Base-by-base conservation (phyloP, 1,140 invertebrate species). In the Drosophila lacertosa region DNA sequence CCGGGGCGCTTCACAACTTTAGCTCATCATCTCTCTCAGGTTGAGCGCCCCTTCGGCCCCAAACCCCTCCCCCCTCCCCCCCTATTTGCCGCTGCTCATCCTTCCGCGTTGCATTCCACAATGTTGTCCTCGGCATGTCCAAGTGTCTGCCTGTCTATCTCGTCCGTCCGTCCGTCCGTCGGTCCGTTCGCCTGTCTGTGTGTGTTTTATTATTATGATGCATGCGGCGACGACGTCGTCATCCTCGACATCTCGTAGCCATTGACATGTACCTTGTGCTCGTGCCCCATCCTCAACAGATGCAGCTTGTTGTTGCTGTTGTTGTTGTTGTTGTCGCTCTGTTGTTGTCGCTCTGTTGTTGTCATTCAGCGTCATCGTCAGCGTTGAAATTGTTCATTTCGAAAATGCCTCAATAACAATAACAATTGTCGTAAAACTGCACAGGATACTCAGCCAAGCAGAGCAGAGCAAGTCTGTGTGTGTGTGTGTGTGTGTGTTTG, bases 381-480 rank as follows among this genome's bases (percentile, higher is more conserved):
- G 74, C 65, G 83, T 63, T 71, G 72, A 78, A 88, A 88, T 84
- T 88, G 83, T 89, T 89, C 83, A 89, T 89, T 88, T 88, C 84
- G 83, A 84, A 89, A 89, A 88, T 88, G 83, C 84, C 83, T 89
- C 83, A 88, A 88, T 88, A 88, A 88, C 83, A 89, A 88, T 88
- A 88, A 88, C 83, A 88, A 88, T 88, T 88, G 83, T 83, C 83
- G 79, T 88, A 88, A 88, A 88, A 88, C 82, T 89, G 79, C 83
- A 74, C 75, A 88, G 82, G 82, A 88, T 82, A 78, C 55, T 60
- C 65, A 39, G 53, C 44, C 66, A 45, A 47, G 39, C 64, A 24
- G 62, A 44, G 33, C 58, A 50, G 15, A 44, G 18, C 40, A 9
- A 51, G 18, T 32, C 13, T 15, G 20, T 59, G 33, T 65, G 39